Evolutionary conservation across 2,113 vertebrate genomes (phyloP), one percentile per base, ranked within the genome.

Genomic region (Gnathonemus longibarbis): DNA sequence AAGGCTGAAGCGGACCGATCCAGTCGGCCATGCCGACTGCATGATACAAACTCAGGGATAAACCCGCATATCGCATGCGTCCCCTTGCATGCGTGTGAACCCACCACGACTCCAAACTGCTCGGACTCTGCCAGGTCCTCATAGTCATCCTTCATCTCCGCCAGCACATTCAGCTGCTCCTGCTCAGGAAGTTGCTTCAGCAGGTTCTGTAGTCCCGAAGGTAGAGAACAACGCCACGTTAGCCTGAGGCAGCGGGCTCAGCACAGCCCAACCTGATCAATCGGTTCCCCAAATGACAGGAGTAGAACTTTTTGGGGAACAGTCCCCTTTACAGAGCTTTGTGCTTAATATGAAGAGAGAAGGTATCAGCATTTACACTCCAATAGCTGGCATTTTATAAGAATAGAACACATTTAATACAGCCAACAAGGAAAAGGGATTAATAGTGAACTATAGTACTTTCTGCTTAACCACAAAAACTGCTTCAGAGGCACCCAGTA

Each of bases 41-140:
- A 21, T 21, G 53, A 56, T 21, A 56, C 21, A 8, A 9, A 70
- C 31, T 70, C 10, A 3, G 66, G 66, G 66, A 31, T 70, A 58
- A 58, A 58, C 1, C 6, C 56, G 53, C 19, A 62, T 9, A 62
- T 62, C 2, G n/a, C 13, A 66, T 9, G n/a, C 5, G 45, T 2
- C 48, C 42, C 7, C 48, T 15, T 24, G 27, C 35, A 49, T 9
- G 35, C 3, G 27, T 70, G 56, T 48, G 13, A 84, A 91, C 97
- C 97, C 93, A 97, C 95, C 96, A 97, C 97, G 7, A 97, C 96
- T n/a, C 94, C 96, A 90, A 97, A 98, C 92, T 97, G 97, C 90
- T 98, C 98, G 0, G 96, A 92, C 91, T 97, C 97, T 0, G 97
- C 96, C 90, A 98, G 91, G 70, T 97, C 97, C 4, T 96, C 95